These are phyloP conservation scores for Orthosia gracilis DNA, from an alignment of 2,888 invertebrate species.

Conservation along the genomic window DNA sequence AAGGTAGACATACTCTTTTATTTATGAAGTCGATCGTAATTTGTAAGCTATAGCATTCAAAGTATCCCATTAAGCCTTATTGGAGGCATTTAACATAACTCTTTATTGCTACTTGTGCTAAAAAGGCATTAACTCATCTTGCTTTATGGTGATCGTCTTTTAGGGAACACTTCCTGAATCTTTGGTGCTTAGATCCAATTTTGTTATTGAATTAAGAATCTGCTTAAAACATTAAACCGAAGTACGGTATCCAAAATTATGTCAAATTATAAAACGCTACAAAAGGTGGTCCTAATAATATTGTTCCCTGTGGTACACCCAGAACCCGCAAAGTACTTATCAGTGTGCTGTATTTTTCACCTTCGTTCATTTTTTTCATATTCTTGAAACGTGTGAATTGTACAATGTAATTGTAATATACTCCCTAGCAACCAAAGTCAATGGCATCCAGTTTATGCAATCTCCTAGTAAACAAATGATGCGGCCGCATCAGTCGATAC, in stretches of 20 bases:
- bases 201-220: neutral
- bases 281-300: constrained; percentile 3
- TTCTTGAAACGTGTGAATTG: neutral
- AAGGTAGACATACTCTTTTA: constrained; percentile 36
- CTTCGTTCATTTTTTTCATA: neutral
- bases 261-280: too few species aligned
- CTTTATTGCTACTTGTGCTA: constrained; percentile 37
- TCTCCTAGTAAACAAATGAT: constrained; percentile 57
- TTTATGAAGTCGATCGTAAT: constrained; percentile 44
- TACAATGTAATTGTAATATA: neutral
- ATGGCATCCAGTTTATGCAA: constrained; percentile 47
- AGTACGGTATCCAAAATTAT: neutral
- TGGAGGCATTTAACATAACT: constrained; percentile 26
- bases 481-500: constrained; percentile 31
- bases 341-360: too few species aligned
- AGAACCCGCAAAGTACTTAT: too few species aligned
- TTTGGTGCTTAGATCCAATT: neutral
- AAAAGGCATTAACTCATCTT: constrained; percentile 39
- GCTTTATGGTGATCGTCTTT: constrained; percentile 23
- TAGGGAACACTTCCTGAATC: constrained; percentile 13
- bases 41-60: constrained; percentile 37
- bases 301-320: constrained; percentile 1
- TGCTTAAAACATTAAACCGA: neutral
- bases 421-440: constrained; percentile 52
- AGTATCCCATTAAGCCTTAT: constrained; percentile 21